A percentile compares a stretch with the other conserved stretches of the same genome.
Conservation (phyloP, 2,888 invertebrate genomes). For the Drosophila birchii region DNA sequence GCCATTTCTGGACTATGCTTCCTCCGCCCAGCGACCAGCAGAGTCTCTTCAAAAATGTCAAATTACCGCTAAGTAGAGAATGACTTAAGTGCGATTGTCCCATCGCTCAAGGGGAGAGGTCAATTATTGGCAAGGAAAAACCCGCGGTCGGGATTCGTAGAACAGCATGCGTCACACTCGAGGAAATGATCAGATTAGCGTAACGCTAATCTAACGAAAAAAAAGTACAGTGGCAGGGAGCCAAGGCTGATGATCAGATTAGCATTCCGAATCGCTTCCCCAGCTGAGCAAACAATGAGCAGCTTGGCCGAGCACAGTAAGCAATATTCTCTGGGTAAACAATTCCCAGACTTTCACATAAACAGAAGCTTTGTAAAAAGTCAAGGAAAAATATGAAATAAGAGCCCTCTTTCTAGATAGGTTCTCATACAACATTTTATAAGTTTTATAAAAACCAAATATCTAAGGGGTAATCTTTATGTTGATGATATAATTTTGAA, state of each 20-base stretch:
- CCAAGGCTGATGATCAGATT: slow-evolving; percentile 7
- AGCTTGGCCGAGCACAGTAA: not conserved
- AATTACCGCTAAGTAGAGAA: slow-evolving; percentile 32
- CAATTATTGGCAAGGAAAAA: slow-evolving; percentile 44
- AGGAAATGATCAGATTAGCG: slow-evolving; percentile 50
- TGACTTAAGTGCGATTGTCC: slow-evolving; percentile 38
- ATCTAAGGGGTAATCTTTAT: not conserved
- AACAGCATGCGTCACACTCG: slow-evolving; percentile 49
- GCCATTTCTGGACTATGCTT: slow-evolving; percentile 14
- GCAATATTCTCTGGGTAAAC: not conserved
- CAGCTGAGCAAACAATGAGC: slow-evolving; percentile 52
- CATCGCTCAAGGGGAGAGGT: slow-evolving; percentile 15
- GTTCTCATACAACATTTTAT: not conserved
- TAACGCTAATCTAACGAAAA: slow-evolving; percentile 35
- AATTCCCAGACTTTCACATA: not conserved
- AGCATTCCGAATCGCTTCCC: slow-evolving; percentile 19
- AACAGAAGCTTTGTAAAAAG: not conserved
- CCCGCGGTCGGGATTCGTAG: slow-evolving; percentile 19
- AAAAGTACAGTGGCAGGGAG: not conserved
- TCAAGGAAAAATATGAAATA: not conserved
- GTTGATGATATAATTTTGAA: not conserved
- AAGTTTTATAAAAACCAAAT: not conserved
- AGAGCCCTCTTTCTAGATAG: not conserved
- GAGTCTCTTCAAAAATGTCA: slow-evolving; percentile 16
- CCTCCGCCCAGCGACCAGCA: not conserved